Base-by-base conservation (phyloP, 1,140 invertebrate species). In the Diorhabda carinulata region DNA sequence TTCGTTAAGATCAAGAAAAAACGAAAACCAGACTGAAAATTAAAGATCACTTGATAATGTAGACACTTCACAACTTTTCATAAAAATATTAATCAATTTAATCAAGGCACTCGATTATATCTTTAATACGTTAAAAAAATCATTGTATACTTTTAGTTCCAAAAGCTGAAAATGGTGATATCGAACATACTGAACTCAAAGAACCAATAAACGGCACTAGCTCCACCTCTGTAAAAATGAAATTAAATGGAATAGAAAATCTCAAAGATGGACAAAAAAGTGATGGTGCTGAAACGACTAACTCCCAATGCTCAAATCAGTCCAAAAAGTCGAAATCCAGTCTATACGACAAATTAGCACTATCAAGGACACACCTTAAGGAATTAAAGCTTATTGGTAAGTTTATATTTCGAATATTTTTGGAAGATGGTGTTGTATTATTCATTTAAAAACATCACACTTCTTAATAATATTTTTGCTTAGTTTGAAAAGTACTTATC, bases 211-310 rank as follows among this genome's bases (percentile, higher is more conserved):
- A 79, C 65, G 78, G 79, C 8, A 73, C 71, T 45, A 72, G 76
- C 61, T 74, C 79, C 60, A 76, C 73, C 43, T 69, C 78, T 1
- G 79, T 78, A 4, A 77, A 83, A 77, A 44, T 73, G 68, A 71
- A 82, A 78, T 43, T 69, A 68, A 60, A 80, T 73, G 74, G 79
- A 70, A 72, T 82, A 70, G 69, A 84, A 83, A 70, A 81, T 76
- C 71, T 85, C 81, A 74, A 84, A 81, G 86, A 88, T 43, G 87
- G 87, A 6, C 88, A 90, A 69, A 90, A 88, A 74, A 91, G 90
- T 74, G 93, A 95, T 79, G 92, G 92, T 65, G 92, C 91, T 3
- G 91, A 91, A 70, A 91, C 90, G 40, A 91, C 91, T 3, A 88
- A 91, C 43, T 91, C 90, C 3, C 89, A 90, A 68, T 86, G 86